Conservation (phyloP, 2,888 invertebrate species). For the Tetrapedia diversipes region DNA sequence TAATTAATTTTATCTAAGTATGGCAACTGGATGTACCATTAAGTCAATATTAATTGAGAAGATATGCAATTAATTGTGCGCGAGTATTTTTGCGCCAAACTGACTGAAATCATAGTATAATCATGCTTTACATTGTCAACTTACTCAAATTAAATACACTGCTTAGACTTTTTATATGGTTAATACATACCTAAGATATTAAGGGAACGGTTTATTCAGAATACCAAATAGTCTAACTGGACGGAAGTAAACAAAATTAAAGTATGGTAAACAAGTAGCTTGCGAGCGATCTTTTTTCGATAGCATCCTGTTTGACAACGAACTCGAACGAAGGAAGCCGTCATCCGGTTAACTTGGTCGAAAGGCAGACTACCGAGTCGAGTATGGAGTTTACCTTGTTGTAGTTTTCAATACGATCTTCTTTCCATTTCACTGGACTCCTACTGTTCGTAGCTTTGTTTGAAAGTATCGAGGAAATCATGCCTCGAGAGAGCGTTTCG, state of each 20-base stretch:
- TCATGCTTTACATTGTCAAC: too few species aligned
- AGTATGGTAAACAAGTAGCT: not conserved
- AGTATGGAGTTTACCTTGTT: slow-evolving; percentile 15
- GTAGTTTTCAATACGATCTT: slow-evolving; percentile 16
- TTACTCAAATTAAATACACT: too few species aligned
- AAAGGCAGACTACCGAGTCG: not conserved
- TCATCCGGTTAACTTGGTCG: slow-evolving; percentile 7
- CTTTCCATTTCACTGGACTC: not conserved
- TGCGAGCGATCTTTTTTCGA: not conserved
- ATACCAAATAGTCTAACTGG: not conserved
- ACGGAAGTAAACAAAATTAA: not conserved
- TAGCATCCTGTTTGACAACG: slow-evolving; percentile 4
- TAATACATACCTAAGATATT: too few species aligned
- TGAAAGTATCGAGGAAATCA: slow-evolving; percentile 17
- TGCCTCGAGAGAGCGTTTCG: slow-evolving; percentile 7
- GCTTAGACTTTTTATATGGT: too few species aligned
- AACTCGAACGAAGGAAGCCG: slow-evolving; percentile 8
- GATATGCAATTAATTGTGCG: too few species aligned
- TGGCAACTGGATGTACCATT: too few species aligned
- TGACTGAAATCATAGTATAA: too few species aligned
- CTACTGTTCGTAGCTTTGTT: slow-evolving; percentile 1
- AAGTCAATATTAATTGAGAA: too few species aligned
- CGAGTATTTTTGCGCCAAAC: too few species aligned
- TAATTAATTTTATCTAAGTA: too few species aligned
- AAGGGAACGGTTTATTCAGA: not conserved